Evolutionary conservation across 2,797 vertebrate species (phyloP), one percentile per base, ranked within the genome.

Genomic region (Spheniscus humboldti): DNA sequence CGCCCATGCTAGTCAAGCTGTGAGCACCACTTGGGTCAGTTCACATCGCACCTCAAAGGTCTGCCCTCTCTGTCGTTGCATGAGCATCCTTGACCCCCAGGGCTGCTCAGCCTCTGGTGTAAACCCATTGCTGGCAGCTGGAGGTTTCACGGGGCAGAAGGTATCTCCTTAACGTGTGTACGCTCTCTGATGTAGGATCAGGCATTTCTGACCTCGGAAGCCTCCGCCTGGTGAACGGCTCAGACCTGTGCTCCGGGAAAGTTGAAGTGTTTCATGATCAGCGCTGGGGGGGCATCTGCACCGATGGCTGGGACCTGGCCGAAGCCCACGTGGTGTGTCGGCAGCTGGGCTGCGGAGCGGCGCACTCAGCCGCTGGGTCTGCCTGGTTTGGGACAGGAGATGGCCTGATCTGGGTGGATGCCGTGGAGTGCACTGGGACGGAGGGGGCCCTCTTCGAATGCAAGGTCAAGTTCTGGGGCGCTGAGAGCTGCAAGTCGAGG

Each of bases 391-490:
- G 95, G 24, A 17, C 9, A 8, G 97, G 93, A 55, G 76, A 62
- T 16, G 79, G 81, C 33, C 50, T 50, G 18, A 82, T 95, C 75
- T 95, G 95, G 88, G 50, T 95, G 48, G 91, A 94, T 17, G 66
- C 93, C 0, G 48, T 95, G 30, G 67, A 86, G 15, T 97, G 97
- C 81, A 45, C 5, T 0, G 96, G 97, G n/a, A 55, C 7, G 1
- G 97, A 97, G 37, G 13, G 4, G 8, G 47, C 80, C 15, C 52
- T 97, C 57, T 87, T 95, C 2, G 91, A 96, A 31, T 96, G 97
- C 92, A 43, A 69, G 14, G 57, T 72, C 64, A 88, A 87, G 41
- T 22, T 75, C 10, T 92, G 94, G 81, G 92, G 86, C 0, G 2
- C 20, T 4, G 4, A 48, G 45, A 59, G 45, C 60, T 94, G 93